A percentile compares a stretch with the other conserved stretches of the same genome.
Evolutionary conservation across 2,113 vertebrate species (phyloP).

Genomic region (Sprattus sprattus): DNA sequence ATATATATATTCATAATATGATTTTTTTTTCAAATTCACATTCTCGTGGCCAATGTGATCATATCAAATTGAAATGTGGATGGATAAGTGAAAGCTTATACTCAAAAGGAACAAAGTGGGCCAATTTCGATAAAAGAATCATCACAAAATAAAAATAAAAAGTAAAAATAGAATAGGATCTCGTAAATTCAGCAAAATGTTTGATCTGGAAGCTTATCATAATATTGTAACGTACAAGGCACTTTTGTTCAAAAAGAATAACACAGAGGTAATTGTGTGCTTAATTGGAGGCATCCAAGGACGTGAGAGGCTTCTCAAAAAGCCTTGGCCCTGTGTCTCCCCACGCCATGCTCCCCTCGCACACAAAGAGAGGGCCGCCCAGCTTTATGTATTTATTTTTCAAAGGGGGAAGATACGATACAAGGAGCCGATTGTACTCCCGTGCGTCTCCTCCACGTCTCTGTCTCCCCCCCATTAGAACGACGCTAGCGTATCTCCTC

Average conservation of each 20-base stretch:
- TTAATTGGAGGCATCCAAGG: not conserved
- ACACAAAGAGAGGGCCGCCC: not conserved
- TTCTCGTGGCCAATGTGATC: not conserved
- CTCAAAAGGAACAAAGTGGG: not conserved
- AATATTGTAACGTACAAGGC: not conserved
- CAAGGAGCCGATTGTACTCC: not conserved
- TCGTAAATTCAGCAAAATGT: not conserved
- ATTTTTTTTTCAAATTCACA: too few relatives aligned
- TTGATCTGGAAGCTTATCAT: not conserved
- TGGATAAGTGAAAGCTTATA: not conserved
- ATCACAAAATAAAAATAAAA: not conserved
- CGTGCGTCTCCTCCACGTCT: not conserved
- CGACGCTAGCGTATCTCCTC: not conserved
- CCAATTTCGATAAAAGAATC: not conserved
- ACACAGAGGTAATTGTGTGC: slow-evolving; percentile 6
- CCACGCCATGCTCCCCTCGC: not conserved
- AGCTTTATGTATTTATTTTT: slow-evolving; percentile 1
- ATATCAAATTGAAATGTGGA: not conserved
- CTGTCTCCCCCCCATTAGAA: not conserved
- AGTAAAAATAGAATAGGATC: not conserved
- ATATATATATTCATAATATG: too few relatives aligned
- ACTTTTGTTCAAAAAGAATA: not conserved
- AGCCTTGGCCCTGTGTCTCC: not conserved
- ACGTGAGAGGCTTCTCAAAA: slow-evolving; percentile 13
- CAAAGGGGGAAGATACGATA: not conserved